Evolutionary conservation across 2,113 vertebrate genomes (phyloP).

Genomic region (Callospermophilus lateralis): DNA sequence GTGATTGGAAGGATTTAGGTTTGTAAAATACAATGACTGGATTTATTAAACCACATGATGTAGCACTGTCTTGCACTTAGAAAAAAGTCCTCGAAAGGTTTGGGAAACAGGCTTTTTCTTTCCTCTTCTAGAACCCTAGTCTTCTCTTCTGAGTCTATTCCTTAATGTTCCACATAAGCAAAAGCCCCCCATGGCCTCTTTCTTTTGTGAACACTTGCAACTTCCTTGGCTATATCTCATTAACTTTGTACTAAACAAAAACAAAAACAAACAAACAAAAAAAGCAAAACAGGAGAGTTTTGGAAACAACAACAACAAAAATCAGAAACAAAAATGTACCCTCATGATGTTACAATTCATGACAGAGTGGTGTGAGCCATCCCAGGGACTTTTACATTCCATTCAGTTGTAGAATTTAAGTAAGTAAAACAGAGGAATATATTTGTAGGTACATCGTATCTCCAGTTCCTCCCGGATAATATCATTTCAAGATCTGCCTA

Average conservation of each 20-base stretch:
- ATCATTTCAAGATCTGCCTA: constrained; percentile 26
- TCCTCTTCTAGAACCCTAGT: background rate
- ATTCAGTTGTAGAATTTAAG: constrained; percentile 39
- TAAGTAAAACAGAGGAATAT: background rate
- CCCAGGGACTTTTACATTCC: background rate
- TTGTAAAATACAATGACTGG: background rate
- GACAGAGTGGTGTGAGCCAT: background rate
- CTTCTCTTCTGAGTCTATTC: background rate
- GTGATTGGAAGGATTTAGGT: background rate
- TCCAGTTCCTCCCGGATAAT: background rate
- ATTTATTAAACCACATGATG: background rate
- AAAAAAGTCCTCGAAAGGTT: background rate
- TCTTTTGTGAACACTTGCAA: background rate
- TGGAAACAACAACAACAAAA: too few relatives aligned
- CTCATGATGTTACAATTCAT: background rate
- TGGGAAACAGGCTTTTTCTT: background rate
- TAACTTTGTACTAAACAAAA: background rate
- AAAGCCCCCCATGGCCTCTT: rapidly evolving
- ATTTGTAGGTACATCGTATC: background rate
- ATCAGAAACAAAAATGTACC: background rate
- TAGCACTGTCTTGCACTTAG: background rate
- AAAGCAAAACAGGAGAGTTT: too few relatives aligned
- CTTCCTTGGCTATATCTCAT: background rate
- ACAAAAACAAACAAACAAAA: too few relatives aligned
- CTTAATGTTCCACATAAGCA: background rate